Conservation (phyloP, 1,140 invertebrate genomes). For the Bactericera cockerelli region DNA sequence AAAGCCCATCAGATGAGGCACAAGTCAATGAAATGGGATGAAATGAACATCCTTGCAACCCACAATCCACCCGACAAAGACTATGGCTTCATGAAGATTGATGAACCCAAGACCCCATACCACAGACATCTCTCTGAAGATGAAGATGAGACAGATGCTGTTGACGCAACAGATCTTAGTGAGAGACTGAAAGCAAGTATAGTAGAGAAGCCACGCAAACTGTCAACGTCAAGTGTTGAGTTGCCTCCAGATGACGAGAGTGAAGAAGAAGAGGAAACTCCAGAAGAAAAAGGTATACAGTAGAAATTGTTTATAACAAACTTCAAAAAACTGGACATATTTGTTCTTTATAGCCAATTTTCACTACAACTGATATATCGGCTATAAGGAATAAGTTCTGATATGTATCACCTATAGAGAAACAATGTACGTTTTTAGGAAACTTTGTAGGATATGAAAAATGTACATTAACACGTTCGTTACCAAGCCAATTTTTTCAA, state of each 20-base stretch:
- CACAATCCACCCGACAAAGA: slow-evolving; percentile 96
- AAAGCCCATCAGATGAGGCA: not conserved
- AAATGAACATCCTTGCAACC: slow-evolving; percentile 98
- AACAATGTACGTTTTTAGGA: too few relatives aligned
- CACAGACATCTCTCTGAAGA: slow-evolving; percentile 54
- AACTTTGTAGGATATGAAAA: too few relatives aligned
- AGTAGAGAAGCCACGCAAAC: not conserved
- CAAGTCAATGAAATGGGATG: slow-evolving; percentile 66
- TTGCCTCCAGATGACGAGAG: slow-evolving; percentile 35
- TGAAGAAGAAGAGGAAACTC: slow-evolving; percentile 45
- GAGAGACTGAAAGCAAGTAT: slow-evolving; percentile 37
- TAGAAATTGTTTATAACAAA: too few relatives aligned
- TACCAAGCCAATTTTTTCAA: too few relatives aligned
- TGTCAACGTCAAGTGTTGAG: not conserved
- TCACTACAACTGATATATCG: too few relatives aligned
- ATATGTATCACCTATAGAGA: too few relatives aligned
- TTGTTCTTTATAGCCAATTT: too few relatives aligned
- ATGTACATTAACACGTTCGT: too few relatives aligned
- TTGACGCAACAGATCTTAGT: slow-evolving; percentile 61
- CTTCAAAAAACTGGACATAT: too few relatives aligned
- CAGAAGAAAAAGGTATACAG: slow-evolving; percentile 41
- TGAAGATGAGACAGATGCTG: slow-evolving; percentile 46
- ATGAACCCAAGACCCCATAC: slow-evolving; percentile 95
- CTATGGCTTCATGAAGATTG: slow-evolving; percentile 99
- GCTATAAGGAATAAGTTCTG: too few relatives aligned